Conservation (phyloP, 2,888 invertebrate genomes). For the Prostheceraeus crozeri region DNA sequence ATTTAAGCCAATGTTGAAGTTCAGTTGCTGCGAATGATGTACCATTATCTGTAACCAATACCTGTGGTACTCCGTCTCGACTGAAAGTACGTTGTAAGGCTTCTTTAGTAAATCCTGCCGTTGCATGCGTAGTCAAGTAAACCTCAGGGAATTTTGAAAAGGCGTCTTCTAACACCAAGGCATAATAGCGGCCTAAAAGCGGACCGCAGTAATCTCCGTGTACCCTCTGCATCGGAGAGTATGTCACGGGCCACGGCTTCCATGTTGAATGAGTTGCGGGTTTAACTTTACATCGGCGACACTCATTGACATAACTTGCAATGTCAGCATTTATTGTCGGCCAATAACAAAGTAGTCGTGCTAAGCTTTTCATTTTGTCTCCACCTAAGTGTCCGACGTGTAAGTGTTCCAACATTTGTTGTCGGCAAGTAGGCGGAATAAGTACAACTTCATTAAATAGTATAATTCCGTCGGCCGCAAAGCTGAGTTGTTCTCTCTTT, state of each 20-base stretch:
- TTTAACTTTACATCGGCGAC: background rate
- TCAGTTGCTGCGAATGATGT: background rate
- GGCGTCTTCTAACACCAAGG: constrained; percentile 8
- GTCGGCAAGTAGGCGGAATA: constrained; percentile 3
- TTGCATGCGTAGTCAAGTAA: constrained; percentile 4
- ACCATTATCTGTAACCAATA: background rate
- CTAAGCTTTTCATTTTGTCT: constrained; percentile 13
- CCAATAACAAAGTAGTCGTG: constrained; percentile 1
- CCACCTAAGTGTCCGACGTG: constrained; percentile 10
- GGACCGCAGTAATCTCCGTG: constrained; percentile 5
- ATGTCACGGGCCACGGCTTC: constrained; percentile 10
- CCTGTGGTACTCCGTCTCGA: background rate
- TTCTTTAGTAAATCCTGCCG: constrained; percentile 4
- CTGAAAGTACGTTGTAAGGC: constrained; percentile 24
- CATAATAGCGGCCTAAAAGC: background rate
- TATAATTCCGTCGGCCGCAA: constrained; percentile 20
- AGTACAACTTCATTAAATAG: background rate
- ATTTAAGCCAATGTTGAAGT: constrained; percentile 1
- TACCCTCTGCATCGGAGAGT: constrained; percentile 14
- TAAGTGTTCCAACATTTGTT: background rate
- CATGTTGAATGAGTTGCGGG: constrained; percentile 12
- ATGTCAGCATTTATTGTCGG: constrained; percentile 6
- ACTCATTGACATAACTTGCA: background rate
- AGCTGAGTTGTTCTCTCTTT: no score
- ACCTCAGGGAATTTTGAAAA: constrained; percentile 13